phyloP scores from a whole-genome alignment of 1,140 invertebrate genomes.

The Bombus consobrinus region DNA sequence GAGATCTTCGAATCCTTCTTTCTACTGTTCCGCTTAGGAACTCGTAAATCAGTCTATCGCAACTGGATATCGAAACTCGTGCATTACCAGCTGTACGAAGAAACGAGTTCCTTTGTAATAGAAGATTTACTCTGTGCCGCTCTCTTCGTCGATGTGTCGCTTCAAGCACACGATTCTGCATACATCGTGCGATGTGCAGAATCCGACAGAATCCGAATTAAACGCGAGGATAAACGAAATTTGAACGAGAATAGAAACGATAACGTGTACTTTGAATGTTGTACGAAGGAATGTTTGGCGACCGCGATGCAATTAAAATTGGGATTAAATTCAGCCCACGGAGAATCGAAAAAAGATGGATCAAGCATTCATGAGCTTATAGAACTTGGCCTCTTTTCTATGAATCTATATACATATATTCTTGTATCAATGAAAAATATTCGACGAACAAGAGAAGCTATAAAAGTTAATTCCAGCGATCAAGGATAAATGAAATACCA shows the following conservation, averaged over 20 bases:
- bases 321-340: background rate
- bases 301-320: background rate
- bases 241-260: background rate
- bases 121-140: slow-evolving; percentile 33
- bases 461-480: no score
- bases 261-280: background rate
- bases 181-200: no score
- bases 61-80: slow-evolving; percentile 20
- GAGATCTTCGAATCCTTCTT: slow-evolving; percentile 32
- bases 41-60: slow-evolving; percentile 60
- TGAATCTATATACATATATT: background rate
- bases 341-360: background rate
- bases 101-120: slow-evolving; percentile 28
- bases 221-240: background rate
- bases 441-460: no score
- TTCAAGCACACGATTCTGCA: no score
- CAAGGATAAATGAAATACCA: no score
- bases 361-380: background rate
- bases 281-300: background rate
- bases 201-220: background rate
- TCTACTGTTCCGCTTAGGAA: slow-evolving; percentile 37
- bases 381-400: background rate
- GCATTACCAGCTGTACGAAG: slow-evolving; percentile 1
- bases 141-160: slow-evolving; percentile 5
- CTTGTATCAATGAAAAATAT: background rate